Percentiles rank a stretch among this genome's conserved stretches.
Evolutionary conservation across 2,888 invertebrate genomes (phyloP).

Genomic region (Dolichopus griseipennis): DNA sequence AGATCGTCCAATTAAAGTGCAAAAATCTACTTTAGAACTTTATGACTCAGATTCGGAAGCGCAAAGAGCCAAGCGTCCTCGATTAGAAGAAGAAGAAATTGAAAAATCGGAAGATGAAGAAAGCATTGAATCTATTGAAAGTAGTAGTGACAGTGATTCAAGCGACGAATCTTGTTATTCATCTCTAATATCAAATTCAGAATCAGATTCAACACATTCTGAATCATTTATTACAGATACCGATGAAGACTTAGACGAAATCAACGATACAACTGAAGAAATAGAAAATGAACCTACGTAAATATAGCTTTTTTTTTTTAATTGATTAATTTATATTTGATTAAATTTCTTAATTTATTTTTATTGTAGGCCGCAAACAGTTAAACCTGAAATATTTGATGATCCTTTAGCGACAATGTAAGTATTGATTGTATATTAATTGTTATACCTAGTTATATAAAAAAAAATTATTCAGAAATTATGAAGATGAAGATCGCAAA

Average conservation of each 20-base stretch:
- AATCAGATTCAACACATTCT: conserved; percentile 3
- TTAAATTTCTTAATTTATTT: neutral
- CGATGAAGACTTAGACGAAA: neutral
- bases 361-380: neutral
- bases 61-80: neutral
- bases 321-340: neutral
- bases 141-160: neutral
- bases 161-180: conserved; percentile 1
- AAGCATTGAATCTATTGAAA: neutral
- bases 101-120: neutral
- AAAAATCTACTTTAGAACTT: neutral
- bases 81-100: neutral
- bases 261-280: neutral
- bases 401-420: neutral
- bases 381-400: neutral
- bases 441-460: neutral
- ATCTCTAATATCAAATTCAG: neutral
- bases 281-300: neutral
- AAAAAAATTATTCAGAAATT: neutral
- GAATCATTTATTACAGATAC: neutral
- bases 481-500: neutral
- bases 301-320: no score
- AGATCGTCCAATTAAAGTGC: neutral
- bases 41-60: neutral
- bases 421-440: neutral